These are phyloP conservation scores for Numenius arquata DNA, from an alignment of 2,113 vertebrate species.

Conservation along the genomic window DNA sequence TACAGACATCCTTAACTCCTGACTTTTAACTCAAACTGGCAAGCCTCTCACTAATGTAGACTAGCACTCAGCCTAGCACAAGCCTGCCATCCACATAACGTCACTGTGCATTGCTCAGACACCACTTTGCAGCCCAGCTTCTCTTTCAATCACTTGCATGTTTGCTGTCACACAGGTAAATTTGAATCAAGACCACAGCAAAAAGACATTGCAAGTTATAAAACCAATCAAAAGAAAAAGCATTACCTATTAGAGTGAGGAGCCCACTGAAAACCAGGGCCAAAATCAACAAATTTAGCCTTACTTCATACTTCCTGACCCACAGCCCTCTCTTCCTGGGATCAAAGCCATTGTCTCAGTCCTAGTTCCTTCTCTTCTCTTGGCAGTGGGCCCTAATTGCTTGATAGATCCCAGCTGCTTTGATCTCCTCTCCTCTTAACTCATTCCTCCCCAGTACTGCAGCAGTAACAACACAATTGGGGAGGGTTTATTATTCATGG, in stretches of 20 bases:
- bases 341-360: slow-evolving; percentile 44
- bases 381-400: slow-evolving; percentile 11
- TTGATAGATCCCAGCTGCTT: slow-evolving; percentile 57
- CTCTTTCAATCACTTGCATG: not conserved
- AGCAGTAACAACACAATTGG: not conserved
- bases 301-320: slow-evolving; percentile 51
- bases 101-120: not conserved
- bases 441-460: not conserved
- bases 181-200: not conserved
- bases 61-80: not conserved
- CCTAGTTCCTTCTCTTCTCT: slow-evolving; percentile 12
- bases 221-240: not conserved
- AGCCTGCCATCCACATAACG: rapidly evolving
- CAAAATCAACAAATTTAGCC: slow-evolving; percentile 22
- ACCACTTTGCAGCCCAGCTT: not conserved
- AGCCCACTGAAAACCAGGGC: not conserved
- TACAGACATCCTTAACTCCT: not conserved
- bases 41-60: rapidly evolving
- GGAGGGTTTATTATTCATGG: too few relatives aligned
- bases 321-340: slow-evolving; percentile 32
- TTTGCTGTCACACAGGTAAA: not conserved
- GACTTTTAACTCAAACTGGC: not conserved
- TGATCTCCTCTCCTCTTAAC: slow-evolving; percentile 33
- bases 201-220: not conserved
- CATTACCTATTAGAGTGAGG: not conserved